Evolutionary conservation across 2,797 vertebrate genomes (phyloP).

Genomic region (Nothura maculosa): DNA sequence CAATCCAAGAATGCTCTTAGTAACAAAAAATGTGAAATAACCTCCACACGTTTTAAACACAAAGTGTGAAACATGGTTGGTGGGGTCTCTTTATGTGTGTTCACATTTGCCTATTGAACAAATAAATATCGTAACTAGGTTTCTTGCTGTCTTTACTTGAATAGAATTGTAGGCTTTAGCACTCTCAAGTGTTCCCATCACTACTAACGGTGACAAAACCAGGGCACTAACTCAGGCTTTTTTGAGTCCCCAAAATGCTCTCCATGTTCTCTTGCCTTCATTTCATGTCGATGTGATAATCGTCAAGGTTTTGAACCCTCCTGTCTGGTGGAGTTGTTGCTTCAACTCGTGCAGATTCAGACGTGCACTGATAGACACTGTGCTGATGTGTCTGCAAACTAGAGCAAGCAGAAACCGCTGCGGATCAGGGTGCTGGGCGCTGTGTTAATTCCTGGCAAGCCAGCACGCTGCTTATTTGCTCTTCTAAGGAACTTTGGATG

Average conservation of each 20-base stretch:
- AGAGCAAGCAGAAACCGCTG: not conserved
- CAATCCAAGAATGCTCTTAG: not conserved
- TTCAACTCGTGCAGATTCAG: not conserved
- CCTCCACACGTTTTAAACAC: not conserved
- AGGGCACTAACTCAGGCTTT: fast-evolving
- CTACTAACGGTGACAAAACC: not conserved
- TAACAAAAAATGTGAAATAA: not conserved
- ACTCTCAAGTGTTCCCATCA: not conserved
- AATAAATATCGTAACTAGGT: not conserved
- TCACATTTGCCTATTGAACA: not conserved
- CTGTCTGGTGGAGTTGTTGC: not conserved
- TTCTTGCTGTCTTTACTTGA: not conserved
- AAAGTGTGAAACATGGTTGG: not conserved
- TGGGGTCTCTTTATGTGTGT: not conserved
- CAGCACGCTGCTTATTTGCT: too few relatives aligned
- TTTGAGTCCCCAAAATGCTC: not conserved
- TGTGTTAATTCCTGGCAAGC: not conserved
- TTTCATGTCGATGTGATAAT: not conserved
- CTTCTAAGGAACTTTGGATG: not conserved
- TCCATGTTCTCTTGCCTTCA: not conserved
- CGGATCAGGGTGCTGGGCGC: fast-evolving
- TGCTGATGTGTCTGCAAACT: not conserved
- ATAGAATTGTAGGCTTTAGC: not conserved
- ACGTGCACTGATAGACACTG: not conserved
- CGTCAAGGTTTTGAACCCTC: not conserved